Base-by-base conservation (phyloP, 2,797 vertebrate genomes). In the Rhyacichthys aspro region DNA sequence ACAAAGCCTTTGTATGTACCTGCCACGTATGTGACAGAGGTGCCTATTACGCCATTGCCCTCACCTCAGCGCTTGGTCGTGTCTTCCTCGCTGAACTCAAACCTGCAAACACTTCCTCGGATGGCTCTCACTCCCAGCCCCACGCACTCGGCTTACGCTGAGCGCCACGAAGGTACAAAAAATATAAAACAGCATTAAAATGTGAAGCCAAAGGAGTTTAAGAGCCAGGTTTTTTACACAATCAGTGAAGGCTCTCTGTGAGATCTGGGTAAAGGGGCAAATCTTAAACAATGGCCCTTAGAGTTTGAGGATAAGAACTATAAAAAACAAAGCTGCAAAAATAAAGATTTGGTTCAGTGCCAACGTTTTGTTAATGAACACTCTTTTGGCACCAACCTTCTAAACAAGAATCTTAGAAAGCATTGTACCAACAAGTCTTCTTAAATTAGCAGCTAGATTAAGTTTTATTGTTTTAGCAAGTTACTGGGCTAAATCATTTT, bases 1-100 rank as follows among this genome's bases (percentile, higher is more conserved):
- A 90, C 91, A 44, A 90, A 89, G 66, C 94, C 95, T 5, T 48
- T 98, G 78, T 96, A 95, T 11, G 93, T 96, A 1, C 96, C 96
- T 0, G 94, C 95, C 23, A 91, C 93, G 0, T 97, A 96, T 8
- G 87, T 98, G 87, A 89, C 75, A 0, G 94, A 96, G 85, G 88
- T 96, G 59, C 88, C 90, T 4, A 85, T 89, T n/a, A 76, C 68
- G 6, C 79, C 78, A 3, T 74, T 87, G 65, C 75, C 87, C 39
- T 86, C 81, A 1, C 76, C 81, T 0, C 87, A 89, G 65, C 83
- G 77, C 49, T 72, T 86, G 70, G 73, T 74, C 63, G 61, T 59
- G 43, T 86, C 85, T 33, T 36, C 82, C 18, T 82, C 86, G 0
- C 62, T 88, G 14, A 79, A 72, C 81, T 70, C 82, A 55, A 86